Percentiles rank a stretch among this genome's conserved stretches.
phyloP scores from a whole-genome alignment of 2,888 invertebrate genomes.

The Fragum sueziense region DNA sequence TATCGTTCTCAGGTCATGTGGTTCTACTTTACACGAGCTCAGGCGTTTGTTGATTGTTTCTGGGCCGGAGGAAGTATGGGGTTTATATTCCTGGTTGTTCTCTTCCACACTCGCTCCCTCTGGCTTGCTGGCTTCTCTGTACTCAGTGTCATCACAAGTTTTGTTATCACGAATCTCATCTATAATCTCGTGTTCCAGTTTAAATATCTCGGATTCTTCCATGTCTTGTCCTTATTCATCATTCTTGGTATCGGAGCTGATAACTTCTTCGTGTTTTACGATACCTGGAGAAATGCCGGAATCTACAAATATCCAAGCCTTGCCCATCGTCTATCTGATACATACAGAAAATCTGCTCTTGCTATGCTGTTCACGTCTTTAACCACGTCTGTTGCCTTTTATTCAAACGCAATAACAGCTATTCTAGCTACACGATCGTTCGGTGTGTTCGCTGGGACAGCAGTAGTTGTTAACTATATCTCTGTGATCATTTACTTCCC shows the following conservation, averaged over 20 bases:
- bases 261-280: slow-evolving; percentile 47
- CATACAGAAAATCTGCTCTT: slow-evolving; percentile 61
- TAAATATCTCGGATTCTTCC: slow-evolving; percentile 68
- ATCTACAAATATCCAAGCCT: slow-evolving; percentile 49
- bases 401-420: slow-evolving; percentile 67
- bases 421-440: slow-evolving; percentile 71
- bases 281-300: slow-evolving; percentile 64
- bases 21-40: slow-evolving; percentile 39
- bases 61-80: slow-evolving; percentile 63
- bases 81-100: slow-evolving; percentile 65
- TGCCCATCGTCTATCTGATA: slow-evolving; percentile 65
- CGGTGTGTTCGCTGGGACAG: slow-evolving; percentile 70
- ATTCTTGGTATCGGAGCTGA: slow-evolving; percentile 38
- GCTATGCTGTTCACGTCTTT: slow-evolving; percentile 71
- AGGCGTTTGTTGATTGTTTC: slow-evolving; percentile 62
- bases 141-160: slow-evolving; percentile 66
- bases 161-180: slow-evolving; percentile 67
- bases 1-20: slow-evolving; percentile 57
- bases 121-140: slow-evolving; percentile 64
- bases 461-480: slow-evolving; percentile 67
- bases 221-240: slow-evolving; percentile 66
- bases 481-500: slow-evolving; percentile 70
- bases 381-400: slow-evolving; percentile 68
- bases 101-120: slow-evolving; percentile 66
- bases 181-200: slow-evolving; percentile 64